Evolutionary conservation across 1,140 invertebrate species (phyloP).

Genomic region (Heliconius himera): DNA sequence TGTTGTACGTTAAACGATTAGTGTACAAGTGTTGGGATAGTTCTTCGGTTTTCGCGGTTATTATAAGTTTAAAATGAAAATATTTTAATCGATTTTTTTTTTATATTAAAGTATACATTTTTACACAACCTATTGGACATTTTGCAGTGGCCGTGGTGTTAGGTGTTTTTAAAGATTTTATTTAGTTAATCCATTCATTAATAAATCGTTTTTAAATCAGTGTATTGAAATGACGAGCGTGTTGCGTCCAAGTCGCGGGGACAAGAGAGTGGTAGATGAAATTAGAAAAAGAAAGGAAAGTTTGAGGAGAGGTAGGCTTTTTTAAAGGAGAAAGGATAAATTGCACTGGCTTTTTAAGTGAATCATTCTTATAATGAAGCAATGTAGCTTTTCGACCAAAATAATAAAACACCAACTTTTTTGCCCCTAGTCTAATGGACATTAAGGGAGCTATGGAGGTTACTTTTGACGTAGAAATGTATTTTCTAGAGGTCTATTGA

Average conservation of each 20-base stretch:
- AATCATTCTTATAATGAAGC: too few species aligned
- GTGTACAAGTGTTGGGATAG: background rate
- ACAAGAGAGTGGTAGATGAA: conserved; percentile 53
- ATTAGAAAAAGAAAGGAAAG: conserved; percentile 55
- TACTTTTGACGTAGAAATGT: too few species aligned
- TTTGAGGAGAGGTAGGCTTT: conserved; percentile 52
- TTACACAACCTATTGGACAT: background rate
- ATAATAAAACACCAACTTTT: too few species aligned
- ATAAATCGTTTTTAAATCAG: background rate
- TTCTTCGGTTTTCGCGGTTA: conserved; percentile 12
- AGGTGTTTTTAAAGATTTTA: background rate
- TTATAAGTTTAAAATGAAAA: background rate
- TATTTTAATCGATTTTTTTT: background rate
- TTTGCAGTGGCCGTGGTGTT: too few species aligned
- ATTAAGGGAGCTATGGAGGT: too few species aligned
- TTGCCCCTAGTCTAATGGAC: too few species aligned
- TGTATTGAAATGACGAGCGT: conserved; percentile 43
- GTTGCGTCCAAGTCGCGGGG: conserved; percentile 39
- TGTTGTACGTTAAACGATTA: conserved; percentile 20
- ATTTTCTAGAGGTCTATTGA: too few species aligned
- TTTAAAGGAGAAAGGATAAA: too few species aligned
- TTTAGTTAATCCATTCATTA: background rate
- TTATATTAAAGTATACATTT: background rate
- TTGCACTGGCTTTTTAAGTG: too few species aligned
- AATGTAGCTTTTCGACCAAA: too few species aligned